Conservation (phyloP, 2,113 vertebrate species). For the Spheniscus mendiculus region DNA sequence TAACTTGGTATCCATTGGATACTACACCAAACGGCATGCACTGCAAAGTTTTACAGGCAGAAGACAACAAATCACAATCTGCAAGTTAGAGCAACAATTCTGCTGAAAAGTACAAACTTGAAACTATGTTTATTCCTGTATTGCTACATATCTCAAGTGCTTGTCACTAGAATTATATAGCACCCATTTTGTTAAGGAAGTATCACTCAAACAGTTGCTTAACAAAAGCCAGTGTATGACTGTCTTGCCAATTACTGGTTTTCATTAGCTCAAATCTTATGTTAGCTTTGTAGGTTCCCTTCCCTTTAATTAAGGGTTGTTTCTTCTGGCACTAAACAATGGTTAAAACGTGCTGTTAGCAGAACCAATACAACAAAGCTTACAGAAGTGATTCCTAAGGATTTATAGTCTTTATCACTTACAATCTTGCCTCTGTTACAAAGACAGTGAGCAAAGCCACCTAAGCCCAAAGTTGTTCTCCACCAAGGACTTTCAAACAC, state of each 20-base stretch:
- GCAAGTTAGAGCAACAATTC: background rate
- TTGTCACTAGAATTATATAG: background rate
- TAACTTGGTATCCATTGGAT: background rate
- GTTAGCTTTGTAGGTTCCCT: background rate
- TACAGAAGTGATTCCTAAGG: too few relatives aligned
- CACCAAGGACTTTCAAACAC: background rate
- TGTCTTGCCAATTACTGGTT: background rate
- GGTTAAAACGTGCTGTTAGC: too few relatives aligned
- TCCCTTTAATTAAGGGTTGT: background rate
- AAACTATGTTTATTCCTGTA: background rate
- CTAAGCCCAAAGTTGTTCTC: background rate
- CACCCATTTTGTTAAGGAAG: background rate
- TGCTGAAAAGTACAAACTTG: background rate
- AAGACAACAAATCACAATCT: background rate
- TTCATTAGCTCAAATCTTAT: background rate
- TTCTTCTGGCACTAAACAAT: background rate
- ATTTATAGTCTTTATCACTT: too few relatives aligned
- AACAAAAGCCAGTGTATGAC: background rate
- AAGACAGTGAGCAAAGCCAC: background rate
- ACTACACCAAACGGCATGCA: background rate
- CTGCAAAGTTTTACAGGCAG: background rate
- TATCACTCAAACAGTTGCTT: background rate
- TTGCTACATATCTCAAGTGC: background rate
- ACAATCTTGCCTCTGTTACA: too few relatives aligned
- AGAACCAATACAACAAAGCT: too few relatives aligned